Base-by-base conservation (phyloP, 2,888 invertebrate species). In the Netelia melanura region DNA sequence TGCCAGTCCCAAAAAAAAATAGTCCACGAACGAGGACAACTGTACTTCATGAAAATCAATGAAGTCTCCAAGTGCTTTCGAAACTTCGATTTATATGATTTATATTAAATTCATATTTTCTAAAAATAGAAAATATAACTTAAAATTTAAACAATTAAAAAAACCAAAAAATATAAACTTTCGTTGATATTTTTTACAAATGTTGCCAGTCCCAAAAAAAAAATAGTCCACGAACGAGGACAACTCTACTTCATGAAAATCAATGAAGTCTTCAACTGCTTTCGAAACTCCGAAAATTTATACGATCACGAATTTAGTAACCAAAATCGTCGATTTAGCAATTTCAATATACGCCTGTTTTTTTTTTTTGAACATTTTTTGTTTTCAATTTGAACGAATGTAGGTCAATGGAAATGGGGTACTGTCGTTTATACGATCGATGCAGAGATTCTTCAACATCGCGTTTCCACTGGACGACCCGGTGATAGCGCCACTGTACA, bases 361-460 rank as follows among this genome's bases (percentile, higher is more conserved):
- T 62, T 17, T 17, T 25, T 9, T 38, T 62, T 64, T 17, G 11
- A 74, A 23, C 10, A 68, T 80, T 44, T 80, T 84, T 71, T 80
- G 58, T 80, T 90, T 89, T 86, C 81, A 89, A 93, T 94, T 9
- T 10, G 0, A 1, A 62, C 14, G 8, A 21, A 38, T 71, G 43
- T 95, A 99, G 99, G 97, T 99, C 81, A 98, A 98, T 94, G 96
- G 97, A 91, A 98, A 98, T 94, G 99, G 99, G 65, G 95, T 98
- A 17, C 93, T 99, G 48, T 97, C 98, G 6, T 98, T 99, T 93
- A 95, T 97, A 92, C 96, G 97, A n/a, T 97, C 98, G 89, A 97
- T 98, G 87, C 96, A 98, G 8, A 95, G 96, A 72, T 99, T 98
- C 93, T 95, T 97, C 90, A 98, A 98, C 93, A 96, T 97, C 48